phyloP scores from a whole-genome alignment of 2,113 vertebrate species.

The Rhinogobius similis region DNA sequence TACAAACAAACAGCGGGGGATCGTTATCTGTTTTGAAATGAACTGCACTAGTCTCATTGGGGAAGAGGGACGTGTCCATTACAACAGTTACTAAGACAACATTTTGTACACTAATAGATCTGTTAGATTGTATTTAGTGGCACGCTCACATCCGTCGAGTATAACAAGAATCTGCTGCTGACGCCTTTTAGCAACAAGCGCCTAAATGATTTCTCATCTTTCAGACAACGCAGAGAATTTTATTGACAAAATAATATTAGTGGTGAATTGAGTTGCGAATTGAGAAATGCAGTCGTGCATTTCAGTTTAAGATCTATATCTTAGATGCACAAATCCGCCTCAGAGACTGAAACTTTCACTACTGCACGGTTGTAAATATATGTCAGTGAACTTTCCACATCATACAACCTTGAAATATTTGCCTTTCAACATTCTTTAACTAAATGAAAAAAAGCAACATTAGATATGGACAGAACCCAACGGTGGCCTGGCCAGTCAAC shows the following conservation, averaged over 20 bases:
- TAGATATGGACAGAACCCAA: too few relatives aligned
- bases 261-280: not conserved
- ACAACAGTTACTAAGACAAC: constrained; percentile 48
- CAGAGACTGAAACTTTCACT: not conserved
- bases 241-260: constrained; percentile 27
- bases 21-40: constrained; percentile 61
- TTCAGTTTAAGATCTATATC: not conserved
- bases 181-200: constrained; percentile 12
- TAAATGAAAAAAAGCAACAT: not conserved
- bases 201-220: constrained; percentile 19
- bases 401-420: not conserved
- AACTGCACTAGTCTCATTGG: constrained; percentile 60
- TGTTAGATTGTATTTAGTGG: constrained; percentile 50
- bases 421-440: not conserved
- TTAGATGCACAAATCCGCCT: not conserved
- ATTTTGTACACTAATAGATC: constrained; percentile 43
- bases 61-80: constrained; percentile 60
- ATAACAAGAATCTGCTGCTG: constrained; percentile 50
- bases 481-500: not conserved
- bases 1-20: constrained; percentile 74
- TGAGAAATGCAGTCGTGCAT: not conserved
- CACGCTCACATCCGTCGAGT: constrained; percentile 48
- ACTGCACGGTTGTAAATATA: not conserved
- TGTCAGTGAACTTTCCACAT: not conserved
- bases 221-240: constrained; percentile 9